Conservation (phyloP, 2,888 invertebrate species). For the Zygothrica quintamaculata region DNA sequence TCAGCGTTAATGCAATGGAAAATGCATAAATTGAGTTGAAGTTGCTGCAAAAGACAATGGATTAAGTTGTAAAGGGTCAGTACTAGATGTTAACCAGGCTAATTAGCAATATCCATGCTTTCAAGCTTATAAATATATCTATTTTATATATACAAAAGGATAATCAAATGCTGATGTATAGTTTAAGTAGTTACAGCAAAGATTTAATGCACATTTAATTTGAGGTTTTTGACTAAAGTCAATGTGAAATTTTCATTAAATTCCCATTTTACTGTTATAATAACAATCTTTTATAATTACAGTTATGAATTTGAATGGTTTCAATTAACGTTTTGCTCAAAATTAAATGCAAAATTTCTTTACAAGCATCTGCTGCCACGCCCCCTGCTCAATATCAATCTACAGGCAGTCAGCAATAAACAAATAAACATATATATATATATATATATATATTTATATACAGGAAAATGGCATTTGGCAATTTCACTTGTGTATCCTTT, state of each 20-base stretch:
- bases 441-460: slow-evolving; percentile 3
- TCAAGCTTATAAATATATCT: slow-evolving; percentile 34
- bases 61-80: neutral
- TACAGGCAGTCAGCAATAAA: slow-evolving; percentile 11
- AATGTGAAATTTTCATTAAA: too few relatives aligned
- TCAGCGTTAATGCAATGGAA: slow-evolving; percentile 75
- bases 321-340: slow-evolving; percentile 22
- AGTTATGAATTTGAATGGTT: neutral
- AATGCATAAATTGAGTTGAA: slow-evolving; percentile 72
- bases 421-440: slow-evolving; percentile 16
- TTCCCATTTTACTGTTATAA: too few relatives aligned
- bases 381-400: too few relatives aligned
- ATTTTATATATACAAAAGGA: too few relatives aligned
- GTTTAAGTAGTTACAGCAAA: too few relatives aligned
- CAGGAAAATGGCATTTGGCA: slow-evolving; percentile 63
- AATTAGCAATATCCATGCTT: slow-evolving; percentile 56
- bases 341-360: slow-evolving; percentile 26
- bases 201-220: too few relatives aligned
- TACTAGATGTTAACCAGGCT: slow-evolving; percentile 38
- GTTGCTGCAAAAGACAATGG: slow-evolving; percentile 62
- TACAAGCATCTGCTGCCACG: slow-evolving; percentile 28
- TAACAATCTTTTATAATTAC: too few relatives aligned
- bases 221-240: too few relatives aligned
- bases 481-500: slow-evolving; percentile 64
- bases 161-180: too few relatives aligned